Percentiles rank a stretch among this genome's conserved stretches.
Conservation (phyloP, 1,140 invertebrate species). For the Homarus americanus region DNA sequence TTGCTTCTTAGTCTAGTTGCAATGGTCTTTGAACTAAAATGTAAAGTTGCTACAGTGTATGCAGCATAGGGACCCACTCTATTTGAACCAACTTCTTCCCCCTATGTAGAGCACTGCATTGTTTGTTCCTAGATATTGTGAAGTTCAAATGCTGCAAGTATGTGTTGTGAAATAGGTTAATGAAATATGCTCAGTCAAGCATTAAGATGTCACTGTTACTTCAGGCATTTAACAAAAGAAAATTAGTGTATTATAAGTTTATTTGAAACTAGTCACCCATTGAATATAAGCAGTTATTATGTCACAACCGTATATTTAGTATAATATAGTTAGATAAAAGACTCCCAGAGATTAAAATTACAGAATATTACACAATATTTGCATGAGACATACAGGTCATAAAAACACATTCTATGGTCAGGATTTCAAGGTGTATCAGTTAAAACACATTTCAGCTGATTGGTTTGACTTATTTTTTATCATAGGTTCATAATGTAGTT, state of each 20-base stretch:
- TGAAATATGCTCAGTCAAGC: conserved; percentile 21
- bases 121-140: conserved; percentile 28
- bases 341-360: not conserved
- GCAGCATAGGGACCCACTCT: conserved; percentile 9
- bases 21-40: conserved; percentile 8
- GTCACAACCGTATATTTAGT: conserved; percentile 50
- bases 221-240: conserved; percentile 47
- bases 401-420: not conserved
- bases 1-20: conserved; percentile 34
- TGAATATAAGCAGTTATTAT: conserved; percentile 53
- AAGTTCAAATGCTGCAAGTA: conserved; percentile 52
- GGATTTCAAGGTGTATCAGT: not conserved
- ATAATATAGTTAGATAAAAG: not conserved
- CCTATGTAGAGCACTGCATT: conserved; percentile 27
- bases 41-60: conserved; percentile 24
- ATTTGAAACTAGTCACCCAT: conserved; percentile 60
- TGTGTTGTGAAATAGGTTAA: conserved; percentile 65
- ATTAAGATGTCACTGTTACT: not conserved
- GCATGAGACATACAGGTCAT: not conserved
- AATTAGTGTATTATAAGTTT: conserved; percentile 25
- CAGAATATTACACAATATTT: not conserved
- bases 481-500: too few species aligned
- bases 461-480: too few species aligned
- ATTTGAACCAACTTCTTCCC: conserved; percentile 1
- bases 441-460: too few species aligned